Evolutionary conservation across 2,797 vertebrate species (phyloP).

Genomic region (Sciaenops ocellatus): DNA sequence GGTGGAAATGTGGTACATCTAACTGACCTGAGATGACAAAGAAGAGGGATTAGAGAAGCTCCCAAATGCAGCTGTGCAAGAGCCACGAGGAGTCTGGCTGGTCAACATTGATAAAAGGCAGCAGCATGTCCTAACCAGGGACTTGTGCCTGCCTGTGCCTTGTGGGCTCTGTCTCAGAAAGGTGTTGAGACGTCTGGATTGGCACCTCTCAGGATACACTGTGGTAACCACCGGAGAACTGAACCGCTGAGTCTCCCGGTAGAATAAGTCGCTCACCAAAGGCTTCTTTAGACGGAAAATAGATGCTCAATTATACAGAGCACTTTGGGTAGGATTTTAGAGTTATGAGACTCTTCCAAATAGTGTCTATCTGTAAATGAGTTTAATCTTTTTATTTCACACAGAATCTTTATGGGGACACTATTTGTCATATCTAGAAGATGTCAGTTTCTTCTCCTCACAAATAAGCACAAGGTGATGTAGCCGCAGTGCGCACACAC

Average conservation of each 20-base stretch:
- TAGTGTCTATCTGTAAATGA: slow-evolving; percentile 20
- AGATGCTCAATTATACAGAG: slow-evolving; percentile 64
- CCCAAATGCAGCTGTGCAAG: slow-evolving; percentile 58
- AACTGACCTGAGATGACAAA: slow-evolving; percentile 79
- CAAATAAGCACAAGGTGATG: slow-evolving; percentile 11
- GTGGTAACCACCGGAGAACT: slow-evolving; percentile 61
- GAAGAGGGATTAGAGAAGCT: slow-evolving; percentile 76
- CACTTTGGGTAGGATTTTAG: slow-evolving; percentile 26
- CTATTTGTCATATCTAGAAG: slow-evolving; percentile 3
- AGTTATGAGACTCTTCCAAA: slow-evolving; percentile 32
- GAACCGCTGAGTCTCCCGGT: slow-evolving; percentile 65
- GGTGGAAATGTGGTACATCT: slow-evolving; percentile 57
- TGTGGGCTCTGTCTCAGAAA: slow-evolving; percentile 61
- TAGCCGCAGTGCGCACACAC: slow-evolving; percentile 25
- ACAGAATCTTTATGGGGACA: slow-evolving; percentile 1
- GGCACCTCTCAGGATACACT: slow-evolving; percentile 71
- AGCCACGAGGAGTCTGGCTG: slow-evolving; percentile 76
- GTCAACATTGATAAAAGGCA: slow-evolving; percentile 86
- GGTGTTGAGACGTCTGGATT: slow-evolving; percentile 70
- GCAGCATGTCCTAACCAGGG: slow-evolving; percentile 74
- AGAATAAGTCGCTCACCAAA: slow-evolving; percentile 56
- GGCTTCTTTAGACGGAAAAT: slow-evolving; percentile 67
- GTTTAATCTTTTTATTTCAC: slow-evolving; percentile 18
- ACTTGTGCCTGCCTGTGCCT: slow-evolving; percentile 63
- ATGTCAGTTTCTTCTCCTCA: slow-evolving; percentile 20